Evolutionary conservation across 2,797 vertebrate genomes (phyloP).

Genomic region (Megaceryle alcyon): DNA sequence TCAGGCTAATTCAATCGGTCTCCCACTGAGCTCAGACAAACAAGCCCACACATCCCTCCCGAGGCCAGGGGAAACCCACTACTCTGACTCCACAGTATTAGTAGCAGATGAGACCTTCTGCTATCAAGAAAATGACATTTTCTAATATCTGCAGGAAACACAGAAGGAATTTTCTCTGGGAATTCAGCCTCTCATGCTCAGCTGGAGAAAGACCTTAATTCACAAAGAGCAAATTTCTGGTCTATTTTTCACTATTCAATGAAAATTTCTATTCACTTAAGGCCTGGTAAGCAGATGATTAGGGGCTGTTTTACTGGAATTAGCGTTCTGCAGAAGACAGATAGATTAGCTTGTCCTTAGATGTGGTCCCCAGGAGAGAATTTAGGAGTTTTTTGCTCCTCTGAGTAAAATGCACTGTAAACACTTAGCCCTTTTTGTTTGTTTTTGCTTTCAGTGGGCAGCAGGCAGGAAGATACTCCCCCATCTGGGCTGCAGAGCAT

Average conservation of each 20-base stretch:
- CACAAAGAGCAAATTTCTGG: background rate
- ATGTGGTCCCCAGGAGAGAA: background rate
- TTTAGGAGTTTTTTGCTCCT: background rate
- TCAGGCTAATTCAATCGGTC: background rate
- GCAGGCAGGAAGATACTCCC: background rate
- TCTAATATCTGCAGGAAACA: background rate
- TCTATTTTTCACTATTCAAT: background rate
- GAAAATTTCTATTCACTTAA: background rate
- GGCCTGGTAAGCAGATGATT: background rate
- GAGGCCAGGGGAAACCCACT: background rate
- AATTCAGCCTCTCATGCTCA: background rate
- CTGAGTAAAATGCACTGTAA: background rate
- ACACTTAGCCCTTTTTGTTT: background rate
- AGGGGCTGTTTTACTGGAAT: background rate
- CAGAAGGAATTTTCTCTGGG: background rate
- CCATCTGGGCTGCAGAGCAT: background rate
- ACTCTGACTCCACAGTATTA: background rate
- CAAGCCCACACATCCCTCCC: background rate
- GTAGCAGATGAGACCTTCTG: background rate
- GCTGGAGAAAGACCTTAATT: background rate
- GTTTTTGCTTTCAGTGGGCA: background rate
- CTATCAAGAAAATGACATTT: background rate
- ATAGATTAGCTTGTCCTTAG: background rate
- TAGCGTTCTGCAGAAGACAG: background rate
- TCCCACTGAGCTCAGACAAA: conserved; percentile 17